Base-by-base conservation (phyloP, 2,888 invertebrate genomes). In the Drosophila koepferae region DNA sequence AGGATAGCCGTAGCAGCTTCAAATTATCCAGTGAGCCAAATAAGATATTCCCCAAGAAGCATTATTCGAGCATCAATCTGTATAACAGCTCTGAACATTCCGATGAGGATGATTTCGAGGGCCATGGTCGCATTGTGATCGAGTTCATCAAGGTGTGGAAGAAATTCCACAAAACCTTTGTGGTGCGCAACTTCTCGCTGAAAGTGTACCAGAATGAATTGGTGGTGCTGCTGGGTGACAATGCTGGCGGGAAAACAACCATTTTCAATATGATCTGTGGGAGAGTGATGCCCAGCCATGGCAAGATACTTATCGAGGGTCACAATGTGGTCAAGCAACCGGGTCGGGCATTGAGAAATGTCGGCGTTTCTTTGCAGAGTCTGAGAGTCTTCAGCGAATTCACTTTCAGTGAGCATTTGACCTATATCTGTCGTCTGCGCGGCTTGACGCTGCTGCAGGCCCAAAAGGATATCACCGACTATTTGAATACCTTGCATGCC, bases 181-280 rank as follows among this genome's bases (percentile, higher is more conserved):
- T 66, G n/a, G 46, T 85, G 0, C 54, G 60, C 2, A 46, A 62
- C 16, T 68, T 89, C 31, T 71, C 73, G 0, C 23, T 85, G 0
- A 64, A 56, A 1, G 70, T 85, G 4, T 61, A 67, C 23, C 14
- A 68, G 7, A 70, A 72, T 14, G 83, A 89, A 9, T 20, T 81
- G 5, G 31, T 83, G 0, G 76, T 71, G 0, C 23, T 85, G 0
- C 54, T 89, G 4, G 89, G 89, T 0, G 72, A 74, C 16, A 85
- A 89, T 63, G 58, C 76, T 0, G 65, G 75, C 0, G 89, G 85
- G 7, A 88, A 85, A 38, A 60, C 69, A 7, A 71, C 75, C 2
- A 48, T 85, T 0, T 18, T 85, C 4, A 62, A 65, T 10, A 74
- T 85, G 74, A 7, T 63, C 1, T 63, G 72, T 16, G 81, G 81